phyloP scores from a whole-genome alignment of 2,113 vertebrate genomes.

The Porphyrio hochstetteri region DNA sequence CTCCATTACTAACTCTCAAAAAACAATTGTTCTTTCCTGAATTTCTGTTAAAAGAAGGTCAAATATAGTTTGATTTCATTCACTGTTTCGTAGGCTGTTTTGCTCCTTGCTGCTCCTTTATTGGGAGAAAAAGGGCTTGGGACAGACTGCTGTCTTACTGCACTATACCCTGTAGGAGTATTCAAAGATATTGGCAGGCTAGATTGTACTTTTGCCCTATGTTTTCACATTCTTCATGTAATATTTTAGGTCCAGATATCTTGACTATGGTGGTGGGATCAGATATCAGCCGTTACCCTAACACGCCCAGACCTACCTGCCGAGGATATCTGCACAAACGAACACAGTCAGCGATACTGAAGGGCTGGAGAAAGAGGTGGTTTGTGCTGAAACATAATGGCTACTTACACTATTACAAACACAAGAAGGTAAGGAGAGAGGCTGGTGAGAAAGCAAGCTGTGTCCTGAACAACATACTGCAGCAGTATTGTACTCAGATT shows the following conservation, averaged over 20 bases:
- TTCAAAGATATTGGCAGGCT: neutral
- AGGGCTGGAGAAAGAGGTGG: constrained; percentile 95
- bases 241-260: constrained; percentile 82
- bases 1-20: neutral
- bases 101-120: neutral
- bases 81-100: neutral
- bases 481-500: neutral
- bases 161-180: neutral
- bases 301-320: constrained; percentile 84
- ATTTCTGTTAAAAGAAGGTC: neutral
- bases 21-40: neutral
- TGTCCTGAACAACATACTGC: neutral
- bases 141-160: neutral
- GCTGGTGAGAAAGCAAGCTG: neutral
- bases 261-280: constrained; percentile 87
- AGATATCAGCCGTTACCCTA: constrained; percentile 86
- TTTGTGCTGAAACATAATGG: constrained; percentile 88
- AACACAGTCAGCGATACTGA: constrained; percentile 85
- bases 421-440: constrained; percentile 82
- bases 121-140: neutral
- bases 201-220: neutral
- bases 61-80: neutral
- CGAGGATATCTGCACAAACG: constrained; percentile 89
- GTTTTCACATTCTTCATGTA: neutral
- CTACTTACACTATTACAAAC: constrained; percentile 87